Percentiles rank a stretch among this genome's conserved stretches.
phyloP scores from a whole-genome alignment of 2,888 invertebrate species.

The Erebia aethiops region DNA sequence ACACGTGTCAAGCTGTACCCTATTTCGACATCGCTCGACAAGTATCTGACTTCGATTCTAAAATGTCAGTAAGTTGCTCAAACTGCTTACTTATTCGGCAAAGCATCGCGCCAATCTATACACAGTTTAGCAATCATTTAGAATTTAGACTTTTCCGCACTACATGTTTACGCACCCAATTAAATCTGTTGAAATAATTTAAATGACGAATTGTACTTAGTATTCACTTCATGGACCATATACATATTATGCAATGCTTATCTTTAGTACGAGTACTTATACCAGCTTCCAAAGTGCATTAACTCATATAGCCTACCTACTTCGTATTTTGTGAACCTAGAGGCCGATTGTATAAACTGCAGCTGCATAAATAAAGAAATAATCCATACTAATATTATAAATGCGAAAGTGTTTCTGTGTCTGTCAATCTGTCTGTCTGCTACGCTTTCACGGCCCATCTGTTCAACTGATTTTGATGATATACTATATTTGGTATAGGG shows the following conservation, averaged over 20 bases:
- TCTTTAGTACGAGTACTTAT: neutral
- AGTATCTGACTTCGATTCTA: slow-evolving; percentile 52
- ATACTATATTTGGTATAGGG: too few species aligned
- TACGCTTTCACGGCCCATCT: too few species aligned
- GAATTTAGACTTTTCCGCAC: slow-evolving; percentile 40
- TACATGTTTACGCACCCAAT: slow-evolving; percentile 36
- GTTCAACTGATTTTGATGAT: too few species aligned
- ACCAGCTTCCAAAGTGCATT: neutral
- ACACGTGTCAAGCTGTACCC: neutral
- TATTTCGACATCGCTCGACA: slow-evolving; percentile 50
- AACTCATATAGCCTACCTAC: neutral
- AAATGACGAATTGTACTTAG: slow-evolving; percentile 31
- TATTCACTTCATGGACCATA: slow-evolving; percentile 14
- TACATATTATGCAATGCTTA: slow-evolving; percentile 13
- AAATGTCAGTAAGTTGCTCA: slow-evolving; percentile 44
- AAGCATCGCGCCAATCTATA: slow-evolving; percentile 44
- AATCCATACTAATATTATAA: too few species aligned
- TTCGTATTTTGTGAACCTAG: slow-evolving; percentile 1
- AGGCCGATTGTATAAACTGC: too few species aligned
- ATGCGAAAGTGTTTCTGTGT: too few species aligned
- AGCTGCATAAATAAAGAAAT: too few species aligned
- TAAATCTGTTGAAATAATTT: slow-evolving; percentile 35
- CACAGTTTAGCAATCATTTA: slow-evolving; percentile 38
- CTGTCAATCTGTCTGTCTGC: too few species aligned
- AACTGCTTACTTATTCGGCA: slow-evolving; percentile 56